Conservation (phyloP, 2,797 vertebrate species). For the Kryptopterus vitreolus region DNA sequence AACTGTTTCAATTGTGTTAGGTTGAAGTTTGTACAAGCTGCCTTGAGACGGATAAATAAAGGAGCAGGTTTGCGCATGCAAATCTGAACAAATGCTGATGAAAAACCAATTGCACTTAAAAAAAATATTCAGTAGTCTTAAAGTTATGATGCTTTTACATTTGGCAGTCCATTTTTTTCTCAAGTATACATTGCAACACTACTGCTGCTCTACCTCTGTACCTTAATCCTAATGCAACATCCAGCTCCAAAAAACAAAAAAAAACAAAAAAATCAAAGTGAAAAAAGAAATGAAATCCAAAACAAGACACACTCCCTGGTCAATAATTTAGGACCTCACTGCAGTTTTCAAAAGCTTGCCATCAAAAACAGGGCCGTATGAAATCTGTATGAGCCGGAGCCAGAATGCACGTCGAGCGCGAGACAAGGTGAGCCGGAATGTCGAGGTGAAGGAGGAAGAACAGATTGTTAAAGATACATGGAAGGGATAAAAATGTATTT, state of each 20-base stretch:
- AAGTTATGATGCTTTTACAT: not conserved
- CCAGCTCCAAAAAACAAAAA: not conserved
- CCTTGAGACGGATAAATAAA: not conserved
- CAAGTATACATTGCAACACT: not conserved
- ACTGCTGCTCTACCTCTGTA: not conserved
- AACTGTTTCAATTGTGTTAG: not conserved
- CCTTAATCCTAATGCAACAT: not conserved
- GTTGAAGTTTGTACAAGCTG: constrained; percentile 1
- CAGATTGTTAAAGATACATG: constrained; percentile 30
- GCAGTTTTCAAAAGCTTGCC: constrained; percentile 24
- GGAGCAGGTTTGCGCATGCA: no score
- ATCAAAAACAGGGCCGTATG: constrained; percentile 15
- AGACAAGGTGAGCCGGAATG: constrained; percentile 18
- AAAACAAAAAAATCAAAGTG: not conserved
- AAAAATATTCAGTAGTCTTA: not conserved
- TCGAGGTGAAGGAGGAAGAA: constrained; percentile 35
- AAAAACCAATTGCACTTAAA: not conserved
- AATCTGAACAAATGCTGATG: not conserved
- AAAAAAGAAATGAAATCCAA: not conserved
- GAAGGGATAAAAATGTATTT: constrained; percentile 39
- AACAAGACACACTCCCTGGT: constrained; percentile 7
- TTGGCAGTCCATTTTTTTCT: not conserved
- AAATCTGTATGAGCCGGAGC: constrained; percentile 17
- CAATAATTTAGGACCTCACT: constrained; percentile 30
- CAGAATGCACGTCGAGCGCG: not conserved